These are phyloP conservation scores for Halocynthia roretzi DNA, from an alignment of 23 tunicate genomes.

Conservation along the genomic window DNA sequence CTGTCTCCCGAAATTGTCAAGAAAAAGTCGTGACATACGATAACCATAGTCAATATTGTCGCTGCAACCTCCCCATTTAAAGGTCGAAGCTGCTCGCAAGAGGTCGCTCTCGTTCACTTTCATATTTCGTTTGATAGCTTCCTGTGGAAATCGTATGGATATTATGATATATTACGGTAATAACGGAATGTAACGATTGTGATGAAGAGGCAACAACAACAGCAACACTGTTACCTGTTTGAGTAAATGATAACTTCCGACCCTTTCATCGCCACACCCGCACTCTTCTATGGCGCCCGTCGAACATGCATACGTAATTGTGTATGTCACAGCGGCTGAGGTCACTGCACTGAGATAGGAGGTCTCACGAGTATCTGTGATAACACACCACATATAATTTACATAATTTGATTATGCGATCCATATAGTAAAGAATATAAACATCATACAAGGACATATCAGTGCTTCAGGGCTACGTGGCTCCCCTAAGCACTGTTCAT, in stretches of 20 bases:
- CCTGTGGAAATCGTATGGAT: constrained; percentile 19
- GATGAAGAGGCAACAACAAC: not conserved
- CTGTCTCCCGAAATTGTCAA: constrained; percentile 8
- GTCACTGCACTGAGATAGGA: constrained; percentile 54
- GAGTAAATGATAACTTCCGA: constrained; percentile 8
- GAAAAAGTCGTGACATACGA: constrained; percentile 31
- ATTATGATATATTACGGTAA: not conserved
- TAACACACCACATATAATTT: too few relatives aligned
- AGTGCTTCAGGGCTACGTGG: too few relatives aligned
- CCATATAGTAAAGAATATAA: too few relatives aligned
- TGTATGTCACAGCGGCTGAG: constrained; percentile 56
- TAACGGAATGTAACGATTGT: constrained; percentile 4
- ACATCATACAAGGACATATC: too few relatives aligned
- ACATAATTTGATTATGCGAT: too few relatives aligned
- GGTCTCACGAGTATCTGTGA: constrained; percentile 55
- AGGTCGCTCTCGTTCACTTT: constrained; percentile 32
- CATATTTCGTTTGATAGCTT: constrained; percentile 37
- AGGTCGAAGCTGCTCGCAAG: constrained; percentile 27
- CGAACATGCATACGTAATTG: constrained; percentile 52
- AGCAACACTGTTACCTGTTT: constrained; percentile 8
- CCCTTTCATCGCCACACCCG: constrained; percentile 29
- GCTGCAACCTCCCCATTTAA: constrained; percentile 63
- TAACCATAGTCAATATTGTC: constrained; percentile 56
- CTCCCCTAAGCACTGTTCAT: too few relatives aligned
- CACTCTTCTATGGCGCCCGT: constrained; percentile 48